Percentiles rank a stretch among this genome's conserved stretches.
Evolutionary conservation across 2,797 vertebrate species (phyloP).

Genomic region (Lepilemur ruficaudatus): DNA sequence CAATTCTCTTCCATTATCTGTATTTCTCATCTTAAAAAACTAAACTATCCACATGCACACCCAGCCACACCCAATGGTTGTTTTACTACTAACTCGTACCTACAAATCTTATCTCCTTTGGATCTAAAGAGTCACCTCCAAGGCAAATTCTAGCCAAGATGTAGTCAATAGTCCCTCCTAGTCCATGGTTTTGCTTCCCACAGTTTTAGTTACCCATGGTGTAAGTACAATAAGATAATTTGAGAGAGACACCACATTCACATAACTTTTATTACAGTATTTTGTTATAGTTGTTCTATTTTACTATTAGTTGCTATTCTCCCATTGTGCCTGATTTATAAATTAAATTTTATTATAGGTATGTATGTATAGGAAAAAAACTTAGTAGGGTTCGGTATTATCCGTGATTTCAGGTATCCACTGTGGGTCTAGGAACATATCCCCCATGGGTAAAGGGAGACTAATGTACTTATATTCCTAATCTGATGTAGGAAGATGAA

Average conservation of each 20-base stretch:
- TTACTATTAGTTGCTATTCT: not conserved
- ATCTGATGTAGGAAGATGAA: conserved; percentile 6
- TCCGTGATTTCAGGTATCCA: not conserved
- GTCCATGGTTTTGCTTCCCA: not conserved
- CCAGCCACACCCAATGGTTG: not conserved
- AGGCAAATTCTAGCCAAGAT: not conserved
- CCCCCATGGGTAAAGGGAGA: not conserved
- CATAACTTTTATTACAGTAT: not conserved
- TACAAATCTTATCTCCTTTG: not conserved
- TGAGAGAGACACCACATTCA: not conserved
- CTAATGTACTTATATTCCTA: not conserved
- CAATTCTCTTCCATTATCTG: not conserved
- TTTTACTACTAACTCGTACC: not conserved
- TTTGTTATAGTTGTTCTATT: not conserved
- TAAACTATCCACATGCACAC: not conserved
- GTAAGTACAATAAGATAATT: not conserved
- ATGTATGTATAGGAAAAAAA: not conserved
- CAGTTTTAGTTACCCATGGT: not conserved
- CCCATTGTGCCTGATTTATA: not conserved
- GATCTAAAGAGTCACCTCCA: conserved; percentile 12
- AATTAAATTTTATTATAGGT: not conserved
- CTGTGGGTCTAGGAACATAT: not conserved
- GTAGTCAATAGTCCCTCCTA: too few relatives aligned
- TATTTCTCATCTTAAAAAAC: not conserved
- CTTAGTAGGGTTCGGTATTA: not conserved